phyloP scores from a whole-genome alignment of 1,140 invertebrate species.

The Apis florea region DNA sequence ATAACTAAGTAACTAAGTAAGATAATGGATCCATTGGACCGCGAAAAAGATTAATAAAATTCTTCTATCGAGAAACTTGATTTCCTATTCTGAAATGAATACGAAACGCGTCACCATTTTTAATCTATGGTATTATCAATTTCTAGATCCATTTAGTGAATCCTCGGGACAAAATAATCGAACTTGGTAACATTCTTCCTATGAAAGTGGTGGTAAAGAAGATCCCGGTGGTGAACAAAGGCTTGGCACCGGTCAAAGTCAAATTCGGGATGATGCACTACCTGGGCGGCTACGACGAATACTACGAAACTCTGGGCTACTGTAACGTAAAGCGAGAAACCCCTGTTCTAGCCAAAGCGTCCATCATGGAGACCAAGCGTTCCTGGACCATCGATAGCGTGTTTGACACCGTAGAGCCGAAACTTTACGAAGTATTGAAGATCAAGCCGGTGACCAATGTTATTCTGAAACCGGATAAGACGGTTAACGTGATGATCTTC shows the following conservation, averaged over 20 bases:
- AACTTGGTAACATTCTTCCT: slow-evolving; percentile 70
- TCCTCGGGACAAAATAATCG: slow-evolving; percentile 72
- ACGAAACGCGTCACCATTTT: too few relatives aligned
- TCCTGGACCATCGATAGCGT: slow-evolving; percentile 15
- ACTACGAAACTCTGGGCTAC: not conserved
- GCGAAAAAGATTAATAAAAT: too few relatives aligned
- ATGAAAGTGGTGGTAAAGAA: slow-evolving; percentile 63
- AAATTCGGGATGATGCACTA: slow-evolving; percentile 64
- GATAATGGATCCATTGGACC: too few relatives aligned
- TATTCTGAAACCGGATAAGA: slow-evolving; percentile 63
- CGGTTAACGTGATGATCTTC: slow-evolving; percentile 65
- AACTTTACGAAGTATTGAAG: slow-evolving; percentile 50
- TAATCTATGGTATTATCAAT: too few relatives aligned
- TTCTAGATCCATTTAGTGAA: slow-evolving; percentile 71
- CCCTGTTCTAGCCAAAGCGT: not conserved
- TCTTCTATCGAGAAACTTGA: too few relatives aligned
- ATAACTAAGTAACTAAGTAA: too few relatives aligned
- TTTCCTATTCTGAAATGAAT: too few relatives aligned
- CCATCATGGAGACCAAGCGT: slow-evolving; percentile 40
- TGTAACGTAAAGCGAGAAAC: not conserved
- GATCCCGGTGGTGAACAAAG: slow-evolving; percentile 73
- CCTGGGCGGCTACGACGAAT: slow-evolving; percentile 17
- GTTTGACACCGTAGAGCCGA: slow-evolving; percentile 19
- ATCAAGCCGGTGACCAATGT: slow-evolving; percentile 64
- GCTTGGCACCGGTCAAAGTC: slow-evolving; percentile 62